Conservation (phyloP, 1,140 invertebrate genomes). For the Manduca sexta region DNA sequence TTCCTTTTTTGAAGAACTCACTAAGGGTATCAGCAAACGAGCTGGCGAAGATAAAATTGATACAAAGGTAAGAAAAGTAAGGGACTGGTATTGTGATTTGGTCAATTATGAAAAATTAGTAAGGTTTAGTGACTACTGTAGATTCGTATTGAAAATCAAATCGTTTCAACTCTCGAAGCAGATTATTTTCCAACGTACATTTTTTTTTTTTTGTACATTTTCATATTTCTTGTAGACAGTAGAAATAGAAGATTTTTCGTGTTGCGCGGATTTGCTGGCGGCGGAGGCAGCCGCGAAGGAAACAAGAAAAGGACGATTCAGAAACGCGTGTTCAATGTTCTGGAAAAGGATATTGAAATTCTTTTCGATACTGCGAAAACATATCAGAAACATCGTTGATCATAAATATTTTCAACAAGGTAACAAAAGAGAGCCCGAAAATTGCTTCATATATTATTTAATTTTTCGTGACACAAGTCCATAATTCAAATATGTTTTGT, state of each 20-base stretch:
- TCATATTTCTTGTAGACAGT: conserved; percentile 51
- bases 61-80: conserved; percentile 40
- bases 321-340: conserved; percentile 62
- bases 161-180: too few species aligned
- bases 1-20: conserved; percentile 85
- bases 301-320: conserved; percentile 61
- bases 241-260: conserved; percentile 81
- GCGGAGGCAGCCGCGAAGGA: conserved; percentile 74
- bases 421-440: conserved; percentile 12
- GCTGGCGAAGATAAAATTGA: conserved; percentile 60
- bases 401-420: conserved; percentile 96
- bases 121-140: too few species aligned
- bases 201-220: too few species aligned
- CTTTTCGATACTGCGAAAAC: conserved; percentile 74
- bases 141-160: too few species aligned
- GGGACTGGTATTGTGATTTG: too few species aligned
- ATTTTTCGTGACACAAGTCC: too few species aligned
- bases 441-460: too few species aligned
- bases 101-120: too few species aligned
- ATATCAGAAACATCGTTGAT: conserved; percentile 83
- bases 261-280: conserved; percentile 81
- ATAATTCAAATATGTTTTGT: neutral
- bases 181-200: too few species aligned
- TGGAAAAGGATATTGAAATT: conserved; percentile 71
- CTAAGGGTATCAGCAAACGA: conserved; percentile 78